Percentiles rank a stretch among this genome's conserved stretches.
These are phyloP conservation scores for Caenorhabditis inopinata DNA, from an alignment of 1,140 invertebrate species.

Conservation along the genomic window DNA sequence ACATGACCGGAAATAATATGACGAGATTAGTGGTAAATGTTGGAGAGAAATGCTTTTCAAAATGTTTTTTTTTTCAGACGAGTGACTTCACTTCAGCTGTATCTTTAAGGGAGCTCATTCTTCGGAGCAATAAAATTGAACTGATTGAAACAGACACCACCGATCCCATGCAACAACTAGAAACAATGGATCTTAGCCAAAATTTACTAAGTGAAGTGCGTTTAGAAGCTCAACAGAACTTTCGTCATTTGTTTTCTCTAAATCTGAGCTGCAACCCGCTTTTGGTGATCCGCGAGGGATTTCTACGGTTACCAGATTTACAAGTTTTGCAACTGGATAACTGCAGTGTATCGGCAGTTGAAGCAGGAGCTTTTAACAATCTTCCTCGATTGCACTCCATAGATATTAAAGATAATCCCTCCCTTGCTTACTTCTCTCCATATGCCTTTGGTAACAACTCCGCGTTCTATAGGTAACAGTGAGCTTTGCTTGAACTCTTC, in stretches of 20 bases:
- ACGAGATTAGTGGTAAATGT: neutral
- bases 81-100: conserved; percentile 11
- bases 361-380: neutral
- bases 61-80: neutral
- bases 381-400: neutral
- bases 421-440: neutral
- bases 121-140: neutral
- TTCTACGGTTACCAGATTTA: neutral
- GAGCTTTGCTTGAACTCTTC: too few species aligned
- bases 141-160: conserved; percentile 3
- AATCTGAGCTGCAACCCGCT: neutral
- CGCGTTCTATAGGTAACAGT: neutral
- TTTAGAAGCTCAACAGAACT: conserved; percentile 1
- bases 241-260: neutral
- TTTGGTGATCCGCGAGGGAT: neutral
- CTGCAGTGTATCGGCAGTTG: neutral
- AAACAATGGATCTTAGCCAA: neutral
- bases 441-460: neutral
- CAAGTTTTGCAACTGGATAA: neutral
- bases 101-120: neutral
- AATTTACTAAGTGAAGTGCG: neutral
- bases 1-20: conserved; percentile 1
- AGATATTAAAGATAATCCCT: neutral
- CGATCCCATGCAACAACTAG: neutral
- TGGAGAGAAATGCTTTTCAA: too few species aligned